Evolutionary conservation across 2,888 invertebrate genomes (phyloP).

Genomic region (Polylopha cassiicola): DNA sequence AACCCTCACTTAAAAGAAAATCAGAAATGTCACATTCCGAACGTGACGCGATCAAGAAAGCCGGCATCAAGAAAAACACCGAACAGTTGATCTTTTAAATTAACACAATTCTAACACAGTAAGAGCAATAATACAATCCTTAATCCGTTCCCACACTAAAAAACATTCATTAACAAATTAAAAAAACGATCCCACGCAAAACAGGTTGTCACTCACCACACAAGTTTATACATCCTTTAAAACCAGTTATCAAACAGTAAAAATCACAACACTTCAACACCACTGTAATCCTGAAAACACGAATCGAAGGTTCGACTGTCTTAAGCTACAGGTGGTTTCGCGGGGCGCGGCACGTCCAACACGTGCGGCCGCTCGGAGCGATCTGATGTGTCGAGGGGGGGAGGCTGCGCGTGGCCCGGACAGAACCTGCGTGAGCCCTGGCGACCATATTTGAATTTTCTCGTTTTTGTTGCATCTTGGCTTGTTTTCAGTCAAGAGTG

Average conservation of each 20-base stretch:
- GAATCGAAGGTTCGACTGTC: constrained; percentile 28
- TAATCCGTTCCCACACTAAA: constrained; percentile 34
- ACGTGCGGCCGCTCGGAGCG: constrained; percentile 42
- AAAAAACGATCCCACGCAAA: constrained; percentile 44
- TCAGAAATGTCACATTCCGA: too few relatives aligned
- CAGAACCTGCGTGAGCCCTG: constrained; percentile 51
- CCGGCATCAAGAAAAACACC: too few relatives aligned
- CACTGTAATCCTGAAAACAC: constrained; percentile 54
- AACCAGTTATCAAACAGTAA: constrained; percentile 47
- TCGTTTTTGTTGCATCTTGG: too few relatives aligned
- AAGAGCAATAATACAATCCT: constrained; percentile 27
- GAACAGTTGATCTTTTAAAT: too few relatives aligned
- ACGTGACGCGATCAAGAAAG: too few relatives aligned
- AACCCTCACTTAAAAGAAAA: too few relatives aligned
- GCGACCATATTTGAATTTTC: too few relatives aligned
- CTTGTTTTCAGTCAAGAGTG: too few relatives aligned
- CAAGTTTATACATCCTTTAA: constrained; percentile 45
- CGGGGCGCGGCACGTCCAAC: constrained; percentile 34
- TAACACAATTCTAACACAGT: too few relatives aligned
- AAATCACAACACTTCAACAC: constrained; percentile 41
- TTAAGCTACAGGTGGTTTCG: constrained; percentile 53
- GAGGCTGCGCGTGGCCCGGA: constrained; percentile 27
- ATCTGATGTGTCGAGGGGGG: constrained; percentile 36
- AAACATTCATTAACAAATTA: constrained; percentile 30
- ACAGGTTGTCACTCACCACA: constrained; percentile 37